phyloP scores from a whole-genome alignment of 2,113 vertebrate genomes.

The Macquaria australasica region DNA sequence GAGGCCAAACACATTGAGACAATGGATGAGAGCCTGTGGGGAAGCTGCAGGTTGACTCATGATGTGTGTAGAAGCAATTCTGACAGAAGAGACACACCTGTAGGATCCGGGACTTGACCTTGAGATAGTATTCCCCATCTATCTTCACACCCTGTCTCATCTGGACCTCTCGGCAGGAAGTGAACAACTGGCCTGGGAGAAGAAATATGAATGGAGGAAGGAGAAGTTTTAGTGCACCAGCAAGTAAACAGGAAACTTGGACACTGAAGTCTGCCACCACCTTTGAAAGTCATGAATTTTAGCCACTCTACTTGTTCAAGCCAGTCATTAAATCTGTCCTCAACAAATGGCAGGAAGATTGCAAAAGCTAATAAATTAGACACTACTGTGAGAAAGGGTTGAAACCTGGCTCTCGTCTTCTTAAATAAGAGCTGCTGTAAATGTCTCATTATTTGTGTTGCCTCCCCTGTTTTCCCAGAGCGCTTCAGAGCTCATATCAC shows the following conservation, averaged over 20 bases:
- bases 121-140: constrained; percentile 92
- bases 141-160: constrained; percentile 85
- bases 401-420: constrained; percentile 14
- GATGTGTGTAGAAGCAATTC: constrained; percentile 2
- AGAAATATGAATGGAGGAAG: background rate
- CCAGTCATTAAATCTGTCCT: background rate
- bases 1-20: constrained; percentile 56
- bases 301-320: background rate
- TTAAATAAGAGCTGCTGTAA: constrained; percentile 19
- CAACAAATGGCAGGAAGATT: constrained; percentile 5
- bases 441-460: constrained; percentile 43
- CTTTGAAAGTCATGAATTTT: constrained; percentile 1
- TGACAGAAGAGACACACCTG: constrained; percentile 85
- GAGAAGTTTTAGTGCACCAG: constrained; percentile 17
- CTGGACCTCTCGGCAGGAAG: constrained; percentile 92
- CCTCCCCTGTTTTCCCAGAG: constrained; percentile 47
- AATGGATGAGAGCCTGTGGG: constrained; percentile 24
- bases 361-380: constrained; percentile 19
- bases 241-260: background rate
- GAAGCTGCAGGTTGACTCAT: constrained; percentile 26
- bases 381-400: background rate
- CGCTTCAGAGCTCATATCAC: constrained; percentile 29
- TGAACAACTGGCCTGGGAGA: constrained; percentile 88
- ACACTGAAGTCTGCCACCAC: background rate
- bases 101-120: constrained; percentile 87